Base-by-base conservation (phyloP, 2,888 invertebrate species). In the Charanyca ferruginea region DNA sequence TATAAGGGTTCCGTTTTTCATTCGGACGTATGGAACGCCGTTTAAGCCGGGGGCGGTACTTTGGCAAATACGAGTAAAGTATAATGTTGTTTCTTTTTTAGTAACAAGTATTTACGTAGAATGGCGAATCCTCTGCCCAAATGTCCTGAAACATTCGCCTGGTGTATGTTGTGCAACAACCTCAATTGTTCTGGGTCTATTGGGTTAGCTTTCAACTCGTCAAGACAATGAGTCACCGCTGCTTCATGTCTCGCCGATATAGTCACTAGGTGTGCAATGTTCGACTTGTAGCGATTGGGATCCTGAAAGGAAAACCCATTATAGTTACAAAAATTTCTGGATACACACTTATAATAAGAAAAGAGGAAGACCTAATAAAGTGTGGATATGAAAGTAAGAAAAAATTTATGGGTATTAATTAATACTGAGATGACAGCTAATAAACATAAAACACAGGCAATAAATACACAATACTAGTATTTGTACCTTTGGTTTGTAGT, bases 81-180 rank as follows among this genome's bases (percentile, higher is more conserved):
- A 5, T n/a, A 7, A 28, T 7, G 28, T 7, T 7, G 28, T 28
- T 7, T 28, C 9, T 35, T 7, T 35, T 9, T 3, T 35, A 35
- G 9, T 11, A 35, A 1, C 35, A 3, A 47, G 6, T 38, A 3
- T 16, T 86, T 81, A 91, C 91, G 79, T 62, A 93, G 80, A 42
- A 97, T 88, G 5, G 96, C 91, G 84, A 95, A 97, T 7, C 97
- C 97, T 79, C 97, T 83, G 7, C 84, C 84, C 16, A 97, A 94
- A 88, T 97, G 97, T 1, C 96, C 95, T 18, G 90, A 61, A 66
- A 94, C 93, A 6, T 90, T 89, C 23, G 83, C 87, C 11, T 91
- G 87, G 70, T 94, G 95, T 8, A 95, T 86, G 35, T 92, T 92
- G 70, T 96, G 95, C 16, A 96, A 84, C 25, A 96, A 79, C 5